Evolutionary conservation across 2,113 vertebrate species (phyloP).

Genomic region (Vulpes ferrilata): DNA sequence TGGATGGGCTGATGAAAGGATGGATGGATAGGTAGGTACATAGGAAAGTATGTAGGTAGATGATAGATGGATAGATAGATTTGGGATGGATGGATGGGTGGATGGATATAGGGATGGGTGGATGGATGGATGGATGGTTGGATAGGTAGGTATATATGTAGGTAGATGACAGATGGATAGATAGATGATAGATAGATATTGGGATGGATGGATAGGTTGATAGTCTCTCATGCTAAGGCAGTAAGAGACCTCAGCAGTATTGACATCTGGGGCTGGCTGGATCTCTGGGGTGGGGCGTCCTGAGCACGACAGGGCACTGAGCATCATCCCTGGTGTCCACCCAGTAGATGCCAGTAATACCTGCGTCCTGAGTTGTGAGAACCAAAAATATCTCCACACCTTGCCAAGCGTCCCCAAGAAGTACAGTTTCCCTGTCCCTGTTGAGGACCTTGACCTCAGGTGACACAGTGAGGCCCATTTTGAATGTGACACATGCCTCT

Average conservation of each 20-base stretch:
- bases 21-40: too few relatives aligned
- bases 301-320: fast-evolving
- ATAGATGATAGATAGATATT: neutral
- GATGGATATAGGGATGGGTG: neutral
- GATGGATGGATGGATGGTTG: neutral
- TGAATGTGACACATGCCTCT: fast-evolving
- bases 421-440: fast-evolving
- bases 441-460: fast-evolving
- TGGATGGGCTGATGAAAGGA: neutral
- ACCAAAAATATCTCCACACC: neutral
- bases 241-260: too few relatives aligned
- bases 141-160: too few relatives aligned
- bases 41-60: neutral
- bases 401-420: neutral
- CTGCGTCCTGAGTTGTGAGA: neutral
- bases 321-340: fast-evolving
- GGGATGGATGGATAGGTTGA: neutral
- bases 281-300: neutral
- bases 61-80: too few relatives aligned
- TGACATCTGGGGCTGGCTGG: neutral
- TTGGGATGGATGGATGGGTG: neutral
- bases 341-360: too few relatives aligned
- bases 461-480: fast-evolving
- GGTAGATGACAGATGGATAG: too few relatives aligned
- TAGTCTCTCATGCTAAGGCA: neutral